Base-by-base conservation (phyloP, 2,888 invertebrate genomes). In the Dorcus parallelipipedus region DNA sequence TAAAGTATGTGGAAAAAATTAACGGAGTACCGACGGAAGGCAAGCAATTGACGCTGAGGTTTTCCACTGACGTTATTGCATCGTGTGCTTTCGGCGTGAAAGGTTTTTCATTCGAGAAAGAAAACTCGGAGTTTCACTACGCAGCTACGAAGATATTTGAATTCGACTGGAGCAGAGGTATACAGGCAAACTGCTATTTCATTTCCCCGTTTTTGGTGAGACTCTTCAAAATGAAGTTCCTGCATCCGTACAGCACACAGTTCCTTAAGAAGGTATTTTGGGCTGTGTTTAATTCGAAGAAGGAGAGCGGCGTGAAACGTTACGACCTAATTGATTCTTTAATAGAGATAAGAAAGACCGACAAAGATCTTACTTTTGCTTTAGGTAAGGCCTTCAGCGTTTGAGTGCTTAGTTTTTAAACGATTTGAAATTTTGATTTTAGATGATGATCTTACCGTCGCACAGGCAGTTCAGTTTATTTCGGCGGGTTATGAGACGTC, bases 261-360 rank as follows among this genome's bases (percentile, higher is more conserved):
- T 76, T 74, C 66, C 69, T 79, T 55, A 59, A 67, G 26, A 66
- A 67, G 38, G 69, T 76, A 8, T 76, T 79, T 50, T 65, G 68
- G 59, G 69, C 72, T 3, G 73, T 77, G 0, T 65, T 79, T 4
- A 60, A 64, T 7, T 58, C 71, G 8, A 64, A 79, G 53, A 70
- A 76, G 55, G 42, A 68, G 59, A 61, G 54, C 40, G 64, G 68
- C 7, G 33, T 65, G 9, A 68, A 72, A 70, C 56, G 81, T 49
- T 76, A 79, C 54, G 80, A 83, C 65, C 79, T 80, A 54, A 69
- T 82, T 1, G 81, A 82, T 64, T 63, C 79, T 39, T 69, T 80
- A 61, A 65, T 79, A 8, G 75, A 76, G 49, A 62, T 73, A 49
- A 73, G 71, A 39, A 69, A 63, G 45, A 59, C 53, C 14, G 65